Base-by-base conservation (phyloP, 2,797 vertebrate genomes). In the Ptychobarbus kaznakovi region DNA sequence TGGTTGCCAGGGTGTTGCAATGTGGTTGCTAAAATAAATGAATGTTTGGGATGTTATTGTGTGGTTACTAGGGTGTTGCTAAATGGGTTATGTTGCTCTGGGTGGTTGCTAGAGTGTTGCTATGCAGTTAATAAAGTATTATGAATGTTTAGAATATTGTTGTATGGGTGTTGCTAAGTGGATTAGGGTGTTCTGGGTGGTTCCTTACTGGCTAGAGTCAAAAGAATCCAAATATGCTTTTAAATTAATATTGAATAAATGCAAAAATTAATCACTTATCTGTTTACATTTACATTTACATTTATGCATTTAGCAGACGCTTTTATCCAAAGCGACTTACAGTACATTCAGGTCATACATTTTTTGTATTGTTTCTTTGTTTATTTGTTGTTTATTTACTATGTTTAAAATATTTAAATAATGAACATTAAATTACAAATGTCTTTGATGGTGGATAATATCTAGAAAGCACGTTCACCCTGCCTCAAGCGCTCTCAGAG, bases 401-500 rank as follows among this genome's bases (percentile, higher is more conserved):
- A 72, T 44, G 6, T 44, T 44, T 7, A 44, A 44, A 13, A 40
- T 25, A 44, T 70, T 70, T 13, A 8, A 42, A 73, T 20, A 69
- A 53, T 35, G 49, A 6, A 28, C 28, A 9, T 13, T 46, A 8
- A 16, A 16, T 72, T 16, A 40, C 12, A 61, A 25, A 77, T 73
- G 74, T 56, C 15, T 68, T 58, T 74, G 35, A 80, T 78, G 84
- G 69, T 85, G 46, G 28, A 78, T 76, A 4, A 51, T 46, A 28
- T 82, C 82, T 78, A 63, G 61, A 77, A 77, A 82, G 76, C 82
- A 84, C 79, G 77, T 89, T 82, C 72, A 75, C 84, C 82, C 79
- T 85, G 70, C 76, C 83, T 58, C 85, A 76, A 83, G 78, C 22
- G 78, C 80, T 76, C 49, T 86, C 83, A 90, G 85, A 84, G 70